These are phyloP conservation scores for Passer montanus DNA, from an alignment of 2,113 vertebrate species.

Conservation along the genomic window DNA sequence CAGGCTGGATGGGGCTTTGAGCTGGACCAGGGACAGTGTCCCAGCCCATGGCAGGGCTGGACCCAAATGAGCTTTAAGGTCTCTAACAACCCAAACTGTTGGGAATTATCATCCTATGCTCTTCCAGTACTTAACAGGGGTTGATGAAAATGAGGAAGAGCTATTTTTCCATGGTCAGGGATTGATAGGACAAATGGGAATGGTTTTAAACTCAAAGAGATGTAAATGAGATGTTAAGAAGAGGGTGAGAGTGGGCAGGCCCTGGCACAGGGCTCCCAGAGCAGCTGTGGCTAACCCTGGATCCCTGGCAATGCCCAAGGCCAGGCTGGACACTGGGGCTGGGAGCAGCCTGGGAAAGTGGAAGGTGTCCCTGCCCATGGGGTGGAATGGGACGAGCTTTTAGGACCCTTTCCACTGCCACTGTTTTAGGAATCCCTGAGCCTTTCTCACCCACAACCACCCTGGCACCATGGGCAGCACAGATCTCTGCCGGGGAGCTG, in stretches of 20 bases:
- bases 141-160: background rate
- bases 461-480: accelerated
- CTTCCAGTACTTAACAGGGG: background rate
- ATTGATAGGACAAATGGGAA: background rate
- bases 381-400: background rate
- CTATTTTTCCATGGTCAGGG: background rate
- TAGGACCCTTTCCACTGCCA: background rate
- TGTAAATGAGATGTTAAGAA: background rate
- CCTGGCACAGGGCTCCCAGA: background rate
- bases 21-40: background rate
- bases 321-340: background rate
- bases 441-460: too few relatives aligned
- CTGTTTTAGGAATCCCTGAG: background rate
- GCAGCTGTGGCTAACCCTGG: background rate
- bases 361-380: background rate
- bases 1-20: background rate
- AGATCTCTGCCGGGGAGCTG: background rate
- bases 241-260: background rate
- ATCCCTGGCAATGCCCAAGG: background rate
- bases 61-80: background rate
- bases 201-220: background rate
- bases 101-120: background rate
- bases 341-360: background rate
- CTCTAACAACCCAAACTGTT: background rate
- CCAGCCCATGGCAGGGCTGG: background rate